Evolutionary conservation across 2,888 invertebrate genomes (phyloP), one percentile per base, ranked within the genome.

Genomic region (Cistogaster globosa): DNA sequence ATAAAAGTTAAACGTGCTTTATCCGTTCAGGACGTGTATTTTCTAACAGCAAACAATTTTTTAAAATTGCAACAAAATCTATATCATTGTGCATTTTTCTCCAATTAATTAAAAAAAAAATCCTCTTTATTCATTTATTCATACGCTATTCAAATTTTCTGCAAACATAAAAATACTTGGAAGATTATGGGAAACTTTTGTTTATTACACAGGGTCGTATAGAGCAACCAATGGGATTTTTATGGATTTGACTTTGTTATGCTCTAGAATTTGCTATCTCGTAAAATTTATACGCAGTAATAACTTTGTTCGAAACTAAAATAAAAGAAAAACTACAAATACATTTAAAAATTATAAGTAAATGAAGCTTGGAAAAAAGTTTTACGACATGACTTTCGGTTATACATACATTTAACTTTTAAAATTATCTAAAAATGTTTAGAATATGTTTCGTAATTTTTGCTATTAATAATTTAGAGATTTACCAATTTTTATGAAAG

Each of bases 161-260:
- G 16, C 62, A 62, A 18, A 78, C 42, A 48, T 74, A 51, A 26
- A 55, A 58, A 78, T 74, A 55, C 72, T 72, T 57, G 62, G 22
- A 60, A 83, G 83, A 83, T 78, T 74, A 79, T 69, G 58, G 51
- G 8, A 79, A 79, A 83, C 74, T 83, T 83, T 79, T 75, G 78
- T 75, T 79, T 79, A 79, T 83, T 83, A 68, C 79, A 57, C 42
- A 65, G 74, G 78, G 75, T 78, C 79, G 75, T 75, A 69, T 42
- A 16, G 74, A 62, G 42, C 69, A 79, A 62, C 69, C 74, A 57
- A 75, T 79, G 65, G 57, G 63, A 69, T 82, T 71, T 78, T 83
- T 77, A 78, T 83, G 72, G 62, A 72, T 83, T 72, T 72, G 77
- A 72, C 67, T 83, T 83, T 67, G 60, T 51, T 63, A 63, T 79